Evolutionary conservation across 2,888 invertebrate genomes (phyloP).

Genomic region (Luffia ferchaultella): DNA sequence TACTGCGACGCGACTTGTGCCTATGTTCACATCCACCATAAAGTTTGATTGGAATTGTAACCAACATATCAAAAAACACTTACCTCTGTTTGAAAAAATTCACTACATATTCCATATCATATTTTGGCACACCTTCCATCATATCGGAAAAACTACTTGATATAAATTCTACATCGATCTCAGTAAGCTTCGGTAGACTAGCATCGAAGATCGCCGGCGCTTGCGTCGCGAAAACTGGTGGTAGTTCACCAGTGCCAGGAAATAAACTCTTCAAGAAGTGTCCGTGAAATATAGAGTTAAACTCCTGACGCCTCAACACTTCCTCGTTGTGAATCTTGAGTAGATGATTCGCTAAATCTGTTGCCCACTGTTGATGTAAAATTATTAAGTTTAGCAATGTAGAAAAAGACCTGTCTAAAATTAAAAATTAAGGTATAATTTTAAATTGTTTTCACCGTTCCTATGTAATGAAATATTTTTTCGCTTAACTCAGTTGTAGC

Average conservation of each 20-base stretch:
- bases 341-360: constrained; percentile 79
- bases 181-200: constrained; percentile 70
- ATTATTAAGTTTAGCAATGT: background rate
- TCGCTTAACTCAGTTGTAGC: too few species aligned
- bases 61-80: constrained; percentile 10
- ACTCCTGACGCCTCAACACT: constrained; percentile 77
- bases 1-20: too few species aligned
- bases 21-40: too few species aligned
- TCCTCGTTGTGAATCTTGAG: constrained; percentile 86
- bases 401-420: background rate
- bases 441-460: too few species aligned
- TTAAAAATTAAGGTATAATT: too few species aligned
- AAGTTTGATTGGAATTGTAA: too few species aligned
- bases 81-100: constrained; percentile 75
- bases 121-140: constrained; percentile 69
- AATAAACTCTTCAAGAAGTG: constrained; percentile 88
- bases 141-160: constrained; percentile 73
- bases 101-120: constrained; percentile 74
- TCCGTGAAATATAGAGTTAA: constrained; percentile 79
- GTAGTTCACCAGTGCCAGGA: constrained; percentile 88
- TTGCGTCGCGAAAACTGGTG: constrained; percentile 84
- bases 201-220: constrained; percentile 81
- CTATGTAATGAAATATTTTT: too few species aligned
- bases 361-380: constrained; percentile 77
- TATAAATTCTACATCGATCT: constrained; percentile 70